Conservation (phyloP, 2,888 invertebrate species). For the Drosophila affinis region DNA sequence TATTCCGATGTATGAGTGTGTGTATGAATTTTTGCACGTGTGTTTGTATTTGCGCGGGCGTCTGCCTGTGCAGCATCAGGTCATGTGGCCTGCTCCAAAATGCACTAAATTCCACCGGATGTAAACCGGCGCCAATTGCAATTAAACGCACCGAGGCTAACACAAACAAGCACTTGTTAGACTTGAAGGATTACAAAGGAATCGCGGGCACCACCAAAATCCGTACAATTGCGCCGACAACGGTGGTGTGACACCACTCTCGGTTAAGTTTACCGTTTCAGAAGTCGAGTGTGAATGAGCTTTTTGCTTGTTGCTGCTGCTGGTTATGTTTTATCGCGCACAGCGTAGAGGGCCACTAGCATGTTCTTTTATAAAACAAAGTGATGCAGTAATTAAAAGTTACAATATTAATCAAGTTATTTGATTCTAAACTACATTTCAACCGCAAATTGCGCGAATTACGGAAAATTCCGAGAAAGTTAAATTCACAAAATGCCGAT, state of each 20-base stretch:
- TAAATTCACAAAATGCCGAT: background rate
- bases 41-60: slow-evolving; percentile 12
- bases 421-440: background rate
- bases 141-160: background rate
- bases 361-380: background rate
- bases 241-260: background rate
- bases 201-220: background rate
- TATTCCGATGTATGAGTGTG: slow-evolving; percentile 19
- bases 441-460: background rate
- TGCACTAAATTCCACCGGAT: background rate
- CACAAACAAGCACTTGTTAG: background rate
- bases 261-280: background rate
- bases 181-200: background rate
- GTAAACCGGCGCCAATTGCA: background rate
- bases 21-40: slow-evolving; percentile 2
- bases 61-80: slow-evolving; percentile 27
- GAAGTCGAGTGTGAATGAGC: background rate
- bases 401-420: background rate
- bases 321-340: background rate
- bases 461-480: background rate
- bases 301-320: background rate
- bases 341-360: background rate
- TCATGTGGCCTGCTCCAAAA: background rate
- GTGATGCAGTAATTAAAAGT: background rate
- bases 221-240: background rate